Base-by-base conservation (phyloP, 2,797 vertebrate species). In the Morelia viridis region DNA sequence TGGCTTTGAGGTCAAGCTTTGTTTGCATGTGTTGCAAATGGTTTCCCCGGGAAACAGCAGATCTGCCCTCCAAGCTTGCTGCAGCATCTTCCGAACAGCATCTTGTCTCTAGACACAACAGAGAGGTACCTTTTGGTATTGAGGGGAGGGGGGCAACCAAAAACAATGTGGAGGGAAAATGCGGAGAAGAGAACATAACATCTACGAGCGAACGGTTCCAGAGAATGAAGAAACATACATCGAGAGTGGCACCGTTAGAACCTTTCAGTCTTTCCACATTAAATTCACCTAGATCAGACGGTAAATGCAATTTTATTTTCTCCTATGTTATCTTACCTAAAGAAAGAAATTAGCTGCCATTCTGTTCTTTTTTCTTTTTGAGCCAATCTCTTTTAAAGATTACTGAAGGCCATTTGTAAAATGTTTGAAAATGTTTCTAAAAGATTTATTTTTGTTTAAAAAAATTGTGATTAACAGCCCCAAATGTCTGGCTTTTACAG, bases 31-130 rank as follows among this genome's bases (percentile, higher is more conserved):
- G 94, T 96, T 96, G 96, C 96, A 95, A 94, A 95, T 97, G 97
- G 97, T 97, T 97, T 98, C 97, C 97, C 96, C 91, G 97, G 97
- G 97, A 97, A 96, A 97, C 95, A 91, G 96, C 95, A 96, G 95
- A 96, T 96, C 95, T 94, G 96, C 92, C 71, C 92, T 96, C 91
- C 0, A 91, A 95, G 95, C 95, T 95, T 94, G 50, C 95, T 93
- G 95, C 95, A 93, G 96, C 95, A 92, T 95, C 94, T 96, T 91
- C 96, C 91, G 95, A 95, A 91, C 87, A 91, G 60, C 95, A 94
- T 93, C 93, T 13, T 86, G 94, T 93, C 93, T 12, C 60, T 65
- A 96, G 96, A 94, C 94, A 92, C 91, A 95, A 96, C 88, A 0
- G 26, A 56, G 46, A 88, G 92, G 90, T 91, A 93, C 91, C 95